Evolutionary conservation across 37 sponge, comb jelly and placozoan genomes (phyloP).

Genomic region (Amphimedon queenslandica): DNA sequence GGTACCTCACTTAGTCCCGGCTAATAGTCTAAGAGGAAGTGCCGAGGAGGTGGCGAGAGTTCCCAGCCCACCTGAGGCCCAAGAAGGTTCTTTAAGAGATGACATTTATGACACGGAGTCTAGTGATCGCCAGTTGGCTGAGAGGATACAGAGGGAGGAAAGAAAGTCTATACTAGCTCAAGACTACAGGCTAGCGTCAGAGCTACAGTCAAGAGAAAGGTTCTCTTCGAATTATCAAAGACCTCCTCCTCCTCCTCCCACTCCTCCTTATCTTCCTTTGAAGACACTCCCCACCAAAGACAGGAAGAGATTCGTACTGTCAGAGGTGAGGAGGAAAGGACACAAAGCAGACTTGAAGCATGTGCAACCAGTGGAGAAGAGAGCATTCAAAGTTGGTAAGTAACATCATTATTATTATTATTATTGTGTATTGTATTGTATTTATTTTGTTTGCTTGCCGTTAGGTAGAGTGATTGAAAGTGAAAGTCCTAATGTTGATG

Average conservation of each 20-base stretch:
- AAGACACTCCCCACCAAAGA: neutral
- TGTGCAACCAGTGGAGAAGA: conserved; percentile 70
- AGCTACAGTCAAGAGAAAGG: conserved; percentile 1
- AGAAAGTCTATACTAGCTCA: conserved; percentile 16
- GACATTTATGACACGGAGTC: no score
- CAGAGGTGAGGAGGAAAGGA: neutral
- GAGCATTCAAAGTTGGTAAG: conserved; percentile 68
- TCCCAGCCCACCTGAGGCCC: no score
- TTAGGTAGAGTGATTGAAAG: no score
- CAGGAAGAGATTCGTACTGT: neutral
- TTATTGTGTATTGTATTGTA: neutral
- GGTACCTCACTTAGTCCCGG: no score
- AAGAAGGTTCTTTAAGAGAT: no score
- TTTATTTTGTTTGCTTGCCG: neutral
- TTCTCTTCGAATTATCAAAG: no score
- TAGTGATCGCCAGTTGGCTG: no score
- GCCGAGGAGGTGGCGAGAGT: no score
- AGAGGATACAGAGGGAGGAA: conserved; percentile 56
- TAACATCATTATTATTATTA: neutral
- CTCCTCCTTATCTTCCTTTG: neutral
- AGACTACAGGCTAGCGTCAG: neutral
- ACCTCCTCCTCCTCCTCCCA: conserved; percentile 53
- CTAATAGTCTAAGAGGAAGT: no score
- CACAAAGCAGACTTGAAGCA: conserved; percentile 18
- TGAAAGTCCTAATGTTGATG: no score